These are phyloP conservation scores for Trichomalopsis sarcophagae DNA, from an alignment of 1,140 invertebrate species.

Conservation along the genomic window DNA sequence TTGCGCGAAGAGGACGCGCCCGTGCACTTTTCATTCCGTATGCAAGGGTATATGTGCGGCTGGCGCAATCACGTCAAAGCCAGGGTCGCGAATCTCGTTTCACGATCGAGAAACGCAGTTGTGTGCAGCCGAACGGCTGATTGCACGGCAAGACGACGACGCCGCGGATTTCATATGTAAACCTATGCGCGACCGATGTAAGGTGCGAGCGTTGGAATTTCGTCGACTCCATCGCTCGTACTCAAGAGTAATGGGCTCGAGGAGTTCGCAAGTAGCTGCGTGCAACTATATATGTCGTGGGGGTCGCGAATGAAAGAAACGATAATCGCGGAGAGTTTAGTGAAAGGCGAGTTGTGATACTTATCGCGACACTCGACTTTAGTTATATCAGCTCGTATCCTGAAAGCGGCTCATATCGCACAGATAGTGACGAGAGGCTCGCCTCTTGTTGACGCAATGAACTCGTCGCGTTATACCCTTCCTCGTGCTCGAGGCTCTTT, in stretches of 20 bases:
- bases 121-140: background rate
- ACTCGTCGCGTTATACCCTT: too few species aligned
- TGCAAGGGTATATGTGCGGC: background rate
- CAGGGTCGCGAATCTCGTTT: conserved; percentile 25
- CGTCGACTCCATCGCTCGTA: background rate
- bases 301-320: too few species aligned
- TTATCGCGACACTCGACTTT: too few species aligned
- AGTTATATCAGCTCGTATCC: background rate
- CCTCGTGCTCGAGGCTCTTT: background rate
- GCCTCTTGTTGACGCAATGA: background rate
- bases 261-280: too few species aligned
- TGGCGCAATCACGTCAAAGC: conserved; percentile 16
- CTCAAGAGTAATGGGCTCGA: background rate
- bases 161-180: background rate
- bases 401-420: background rate
- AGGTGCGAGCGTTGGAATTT: too few species aligned
- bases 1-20: background rate
- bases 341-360: too few species aligned
- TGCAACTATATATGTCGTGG: too few species aligned
- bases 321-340: too few species aligned
- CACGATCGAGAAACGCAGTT: background rate
- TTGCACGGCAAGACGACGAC: background rate
- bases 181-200: background rate
- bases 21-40: conserved; percentile 21
- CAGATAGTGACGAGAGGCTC: too few species aligned